These are phyloP conservation scores for Probaryconus sp. DNA, from an alignment of 1,140 invertebrate genomes.

Conservation along the genomic window DNA sequence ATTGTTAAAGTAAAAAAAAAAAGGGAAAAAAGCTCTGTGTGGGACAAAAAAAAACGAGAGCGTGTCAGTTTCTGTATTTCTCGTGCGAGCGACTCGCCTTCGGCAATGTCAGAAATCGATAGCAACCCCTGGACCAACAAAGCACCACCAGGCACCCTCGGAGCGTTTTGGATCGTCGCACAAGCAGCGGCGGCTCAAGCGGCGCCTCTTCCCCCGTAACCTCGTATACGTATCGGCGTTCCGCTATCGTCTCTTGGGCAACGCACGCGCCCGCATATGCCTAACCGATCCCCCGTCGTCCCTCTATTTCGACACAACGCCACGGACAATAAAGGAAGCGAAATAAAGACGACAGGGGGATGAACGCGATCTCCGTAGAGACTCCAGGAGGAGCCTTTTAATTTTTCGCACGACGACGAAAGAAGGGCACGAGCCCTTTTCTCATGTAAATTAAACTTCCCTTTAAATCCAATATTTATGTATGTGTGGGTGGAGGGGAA, in stretches of 20 bases:
- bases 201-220: conserved; percentile 1
- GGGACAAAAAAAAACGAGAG: too few species aligned
- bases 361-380: conserved; percentile 21
- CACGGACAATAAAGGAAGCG: conserved; percentile 36
- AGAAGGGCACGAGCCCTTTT: conserved; percentile 1
- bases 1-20: too few species aligned
- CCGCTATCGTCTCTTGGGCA: conserved; percentile 42
- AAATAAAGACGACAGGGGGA: conserved; percentile 41
- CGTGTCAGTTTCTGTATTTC: conserved; percentile 22
- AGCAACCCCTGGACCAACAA: conserved; percentile 65
- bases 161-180: conserved; percentile 61
- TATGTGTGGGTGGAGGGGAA: too few species aligned
- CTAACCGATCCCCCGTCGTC: conserved; percentile 66
- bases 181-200: neutral
- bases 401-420: conserved; percentile 37
- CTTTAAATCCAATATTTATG: conserved; percentile 7
- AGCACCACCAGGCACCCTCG: conserved; percentile 65
- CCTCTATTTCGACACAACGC: conserved; percentile 35
- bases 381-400: conserved; percentile 42
- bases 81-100: conserved; percentile 13
- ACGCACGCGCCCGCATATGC: conserved; percentile 36
- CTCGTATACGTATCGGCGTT: conserved; percentile 17
- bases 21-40: too few species aligned
- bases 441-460: conserved; percentile 43
- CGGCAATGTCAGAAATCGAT: conserved; percentile 68